Conservation (phyloP, 2,113 vertebrate species). For the Phoxinus phoxinus region DNA sequence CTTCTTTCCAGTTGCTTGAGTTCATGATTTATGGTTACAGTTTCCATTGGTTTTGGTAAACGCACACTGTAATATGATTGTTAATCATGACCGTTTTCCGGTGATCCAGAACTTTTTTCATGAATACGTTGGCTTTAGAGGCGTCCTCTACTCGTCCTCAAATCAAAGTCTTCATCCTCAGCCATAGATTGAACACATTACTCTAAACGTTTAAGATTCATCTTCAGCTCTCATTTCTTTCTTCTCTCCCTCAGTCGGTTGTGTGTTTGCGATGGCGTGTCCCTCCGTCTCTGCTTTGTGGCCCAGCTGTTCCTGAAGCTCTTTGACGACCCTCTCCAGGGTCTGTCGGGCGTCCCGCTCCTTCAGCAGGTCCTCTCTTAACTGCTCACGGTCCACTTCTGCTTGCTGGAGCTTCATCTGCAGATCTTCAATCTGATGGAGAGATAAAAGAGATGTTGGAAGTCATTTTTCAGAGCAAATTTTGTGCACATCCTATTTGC, state of each 20-base stretch:
- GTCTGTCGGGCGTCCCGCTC: constrained; percentile 92
- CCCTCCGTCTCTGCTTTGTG: constrained; percentile 71
- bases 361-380: constrained; percentile 87
- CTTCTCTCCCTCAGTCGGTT: constrained; percentile 50
- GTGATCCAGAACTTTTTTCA: constrained; percentile 3
- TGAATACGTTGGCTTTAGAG: constrained; percentile 11
- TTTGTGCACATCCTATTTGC: background rate
- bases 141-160: background rate
- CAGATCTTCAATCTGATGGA: constrained; percentile 89
- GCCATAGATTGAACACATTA: background rate
- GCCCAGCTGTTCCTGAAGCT: constrained; percentile 93
- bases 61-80: constrained; percentile 16
- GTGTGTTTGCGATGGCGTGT: constrained; percentile 61
- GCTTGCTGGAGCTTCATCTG: constrained; percentile 94
- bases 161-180: background rate
- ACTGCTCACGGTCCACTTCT: constrained; percentile 90
- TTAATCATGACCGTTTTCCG: constrained; percentile 17
- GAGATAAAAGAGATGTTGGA: background rate
- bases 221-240: constrained; percentile 59
- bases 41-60: constrained; percentile 64
- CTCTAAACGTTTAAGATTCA: constrained; percentile 8
- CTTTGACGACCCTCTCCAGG: constrained; percentile 91
- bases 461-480: background rate
- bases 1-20: constrained; percentile 71
- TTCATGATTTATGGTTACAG: constrained; percentile 63